Evolutionary conservation across 2,888 invertebrate genomes (phyloP).

Genomic region (Himalopsyche tibetana): DNA sequence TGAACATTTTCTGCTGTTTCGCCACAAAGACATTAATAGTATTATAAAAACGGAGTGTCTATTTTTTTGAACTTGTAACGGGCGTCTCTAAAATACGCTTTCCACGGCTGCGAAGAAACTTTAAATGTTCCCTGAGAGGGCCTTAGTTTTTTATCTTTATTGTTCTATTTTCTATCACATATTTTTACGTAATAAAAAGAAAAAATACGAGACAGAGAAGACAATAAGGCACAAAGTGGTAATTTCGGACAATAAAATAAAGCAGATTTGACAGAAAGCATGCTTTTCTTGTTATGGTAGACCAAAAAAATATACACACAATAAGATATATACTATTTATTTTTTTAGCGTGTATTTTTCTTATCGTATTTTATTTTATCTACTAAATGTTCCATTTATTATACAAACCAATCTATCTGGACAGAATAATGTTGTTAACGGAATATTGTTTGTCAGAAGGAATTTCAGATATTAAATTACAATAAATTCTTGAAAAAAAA

Average conservation of each 20-base stretch:
- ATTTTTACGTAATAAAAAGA: conserved; percentile 40
- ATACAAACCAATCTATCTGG: conserved; percentile 26
- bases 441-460: neutral
- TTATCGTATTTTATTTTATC: conserved; percentile 34
- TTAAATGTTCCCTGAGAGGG: neutral
- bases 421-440: neutral
- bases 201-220: conserved; percentile 46
- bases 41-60: conserved; percentile 41
- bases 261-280: conserved; percentile 45
- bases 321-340: neutral
- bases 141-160: conserved; percentile 14
- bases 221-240: conserved; percentile 53
- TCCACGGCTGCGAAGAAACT: neutral
- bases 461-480: neutral
- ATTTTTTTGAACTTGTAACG: conserved; percentile 36
- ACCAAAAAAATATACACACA: conserved; percentile 16
- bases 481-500: too few relatives aligned
- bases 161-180: conserved; percentile 38
- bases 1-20: neutral
- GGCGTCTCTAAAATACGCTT: conserved; percentile 9
- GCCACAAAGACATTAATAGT: neutral
- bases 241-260: conserved; percentile 56
- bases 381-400: conserved; percentile 35
- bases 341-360: conserved; percentile 13
- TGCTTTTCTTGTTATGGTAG: conserved; percentile 25